Conservation (phyloP, 2,888 invertebrate genomes). For the Caradrina kadenii region DNA sequence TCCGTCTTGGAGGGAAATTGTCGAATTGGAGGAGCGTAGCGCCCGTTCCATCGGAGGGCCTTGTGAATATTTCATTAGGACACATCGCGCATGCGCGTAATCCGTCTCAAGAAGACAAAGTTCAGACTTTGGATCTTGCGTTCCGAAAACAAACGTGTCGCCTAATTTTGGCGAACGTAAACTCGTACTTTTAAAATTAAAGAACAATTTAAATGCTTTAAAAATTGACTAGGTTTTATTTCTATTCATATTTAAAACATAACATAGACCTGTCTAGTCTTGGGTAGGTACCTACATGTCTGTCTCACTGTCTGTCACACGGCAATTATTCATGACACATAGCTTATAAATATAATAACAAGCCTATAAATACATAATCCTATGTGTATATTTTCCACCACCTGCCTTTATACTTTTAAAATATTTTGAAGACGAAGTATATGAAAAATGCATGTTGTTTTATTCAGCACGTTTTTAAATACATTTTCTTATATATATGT, state of each 20-base stretch:
- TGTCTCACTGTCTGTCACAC: conserved; percentile 46
- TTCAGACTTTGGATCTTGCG: conserved; percentile 44
- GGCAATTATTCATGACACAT: conserved; percentile 43
- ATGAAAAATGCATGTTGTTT: conserved; percentile 39
- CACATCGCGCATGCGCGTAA: conserved; percentile 68
- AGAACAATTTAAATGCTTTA: background rate
- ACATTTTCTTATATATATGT: background rate
- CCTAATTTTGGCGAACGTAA: conserved; percentile 6
- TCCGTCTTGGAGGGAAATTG: conserved; percentile 64
- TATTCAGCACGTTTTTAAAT: conserved; percentile 6
- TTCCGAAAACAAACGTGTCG: conserved; percentile 48
- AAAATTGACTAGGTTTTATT: background rate
- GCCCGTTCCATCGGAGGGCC: conserved; percentile 57
- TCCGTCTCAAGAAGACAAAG: conserved; percentile 66
- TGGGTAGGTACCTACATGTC: conserved; percentile 7
- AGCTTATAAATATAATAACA: conserved; percentile 38
- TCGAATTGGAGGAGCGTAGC: conserved; percentile 60
- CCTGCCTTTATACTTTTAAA: conserved; percentile 42
- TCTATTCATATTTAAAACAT: conserved; percentile 8
- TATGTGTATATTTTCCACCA: conserved; percentile 21
- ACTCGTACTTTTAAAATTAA: conserved; percentile 16
- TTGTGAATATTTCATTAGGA: conserved; percentile 70
- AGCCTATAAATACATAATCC: conserved; percentile 14
- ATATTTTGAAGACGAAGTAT: conserved; percentile 8
- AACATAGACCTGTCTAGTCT: conserved; percentile 20